These are phyloP conservation scores for Sapajus apella DNA, from an alignment of 2,113 vertebrate genomes.

Conservation along the genomic window DNA sequence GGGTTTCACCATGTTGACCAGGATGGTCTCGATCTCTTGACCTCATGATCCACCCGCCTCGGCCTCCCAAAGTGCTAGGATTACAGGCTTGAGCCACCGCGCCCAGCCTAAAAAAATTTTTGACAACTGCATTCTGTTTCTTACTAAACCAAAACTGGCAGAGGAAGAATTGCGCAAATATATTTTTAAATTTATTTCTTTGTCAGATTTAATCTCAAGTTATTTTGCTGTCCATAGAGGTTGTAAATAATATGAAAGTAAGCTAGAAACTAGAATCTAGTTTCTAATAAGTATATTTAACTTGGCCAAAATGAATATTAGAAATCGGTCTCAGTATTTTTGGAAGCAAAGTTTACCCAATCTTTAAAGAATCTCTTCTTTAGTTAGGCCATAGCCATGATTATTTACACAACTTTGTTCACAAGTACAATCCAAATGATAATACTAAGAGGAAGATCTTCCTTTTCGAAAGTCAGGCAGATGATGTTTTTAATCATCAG, in stretches of 20 bases:
- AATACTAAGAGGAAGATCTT: neutral
- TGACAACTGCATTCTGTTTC: conserved; percentile 9
- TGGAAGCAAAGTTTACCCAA: neutral
- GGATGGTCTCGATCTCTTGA: no score
- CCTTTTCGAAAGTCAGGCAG: neutral
- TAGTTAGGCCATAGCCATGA: neutral
- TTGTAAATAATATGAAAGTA: neutral
- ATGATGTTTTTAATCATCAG: neutral
- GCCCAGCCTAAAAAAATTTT: neutral
- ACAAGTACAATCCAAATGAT: neutral
- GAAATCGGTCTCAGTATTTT: conserved; percentile 39
- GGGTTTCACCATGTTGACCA: no score
- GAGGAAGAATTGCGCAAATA: neutral
- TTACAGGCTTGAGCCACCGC: no score
- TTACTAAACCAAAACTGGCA: neutral
- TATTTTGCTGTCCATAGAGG: neutral
- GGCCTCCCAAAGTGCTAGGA: no score
- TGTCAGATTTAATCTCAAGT: neutral
- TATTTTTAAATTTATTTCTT: neutral
- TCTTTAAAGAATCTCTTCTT: neutral
- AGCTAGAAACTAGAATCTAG: neutral
- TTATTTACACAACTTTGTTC: neutral
- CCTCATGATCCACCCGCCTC: no score
- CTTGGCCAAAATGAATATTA: conserved; percentile 14
- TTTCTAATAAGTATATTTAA: neutral